Percentiles rank a stretch among this genome's conserved stretches.
Evolutionary conservation across 2,888 invertebrate species (phyloP).

Genomic region (Acrobasis repandana): DNA sequence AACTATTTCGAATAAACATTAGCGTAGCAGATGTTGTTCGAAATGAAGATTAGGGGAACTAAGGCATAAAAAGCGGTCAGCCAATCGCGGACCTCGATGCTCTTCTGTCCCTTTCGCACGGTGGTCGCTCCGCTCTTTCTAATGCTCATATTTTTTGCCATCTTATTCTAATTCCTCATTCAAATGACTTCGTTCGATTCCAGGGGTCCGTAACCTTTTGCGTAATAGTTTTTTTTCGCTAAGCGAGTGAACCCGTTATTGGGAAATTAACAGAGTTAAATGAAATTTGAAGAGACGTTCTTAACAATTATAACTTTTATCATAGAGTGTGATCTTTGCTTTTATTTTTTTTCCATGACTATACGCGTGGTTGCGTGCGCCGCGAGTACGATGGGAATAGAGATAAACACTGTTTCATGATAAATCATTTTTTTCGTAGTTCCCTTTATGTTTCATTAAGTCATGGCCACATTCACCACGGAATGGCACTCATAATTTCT

Average conservation of each 20-base stretch:
- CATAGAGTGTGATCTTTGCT: slow-evolving; percentile 60
- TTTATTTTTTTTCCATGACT: slow-evolving; percentile 57
- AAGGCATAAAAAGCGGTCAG: slow-evolving; percentile 80
- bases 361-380: slow-evolving; percentile 58
- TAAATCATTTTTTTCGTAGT: slow-evolving; percentile 48
- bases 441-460: slow-evolving; percentile 49
- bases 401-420: slow-evolving; percentile 56
- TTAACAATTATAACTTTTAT: slow-evolving; percentile 40
- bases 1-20: slow-evolving; percentile 76
- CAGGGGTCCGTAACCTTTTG: slow-evolving; percentile 71
- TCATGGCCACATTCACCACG: slow-evolving; percentile 32
- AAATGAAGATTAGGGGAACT: slow-evolving; percentile 82
- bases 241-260: slow-evolving; percentile 1
- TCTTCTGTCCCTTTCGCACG: slow-evolving; percentile 59
- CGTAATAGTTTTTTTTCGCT: slow-evolving; percentile 26
- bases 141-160: slow-evolving; percentile 80
- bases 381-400: slow-evolving; percentile 46
- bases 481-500: slow-evolving; percentile 14
- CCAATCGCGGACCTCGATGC: slow-evolving; percentile 62
- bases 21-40: slow-evolving; percentile 77
- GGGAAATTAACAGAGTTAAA: neutral
- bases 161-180: slow-evolving; percentile 81
- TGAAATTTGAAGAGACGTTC: slow-evolving; percentile 15
- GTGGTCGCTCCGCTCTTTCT: slow-evolving; percentile 65
- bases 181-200: slow-evolving; percentile 73